Percentiles rank a stretch among this genome's conserved stretches.
phyloP scores from a whole-genome alignment of 2,888 invertebrate species.

The Mystacides longicornis region DNA sequence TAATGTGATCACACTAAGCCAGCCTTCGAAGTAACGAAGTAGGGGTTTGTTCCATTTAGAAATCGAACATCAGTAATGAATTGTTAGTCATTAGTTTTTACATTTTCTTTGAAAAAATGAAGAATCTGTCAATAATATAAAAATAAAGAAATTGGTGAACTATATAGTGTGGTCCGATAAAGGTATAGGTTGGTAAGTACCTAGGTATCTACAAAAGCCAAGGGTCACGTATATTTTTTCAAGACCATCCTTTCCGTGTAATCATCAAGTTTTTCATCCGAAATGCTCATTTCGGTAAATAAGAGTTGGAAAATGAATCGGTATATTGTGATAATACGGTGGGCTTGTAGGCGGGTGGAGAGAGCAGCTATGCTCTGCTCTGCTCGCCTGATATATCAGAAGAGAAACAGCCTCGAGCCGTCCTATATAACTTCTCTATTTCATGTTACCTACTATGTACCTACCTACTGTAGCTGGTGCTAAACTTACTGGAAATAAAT shows the following conservation, averaged over 20 bases:
- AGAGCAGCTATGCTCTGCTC: background rate
- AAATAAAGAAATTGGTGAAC: too few relatives aligned
- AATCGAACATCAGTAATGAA: too few relatives aligned
- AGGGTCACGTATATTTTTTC: background rate
- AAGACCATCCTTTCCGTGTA: background rate
- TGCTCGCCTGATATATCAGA: slow-evolving; percentile 16
- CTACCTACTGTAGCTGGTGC: slow-evolving; percentile 17
- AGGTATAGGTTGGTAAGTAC: too few relatives aligned
- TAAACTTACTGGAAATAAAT: slow-evolving; percentile 25
- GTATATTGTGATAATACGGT: background rate
- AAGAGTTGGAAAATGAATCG: slow-evolving; percentile 1
- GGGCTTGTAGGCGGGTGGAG: background rate
- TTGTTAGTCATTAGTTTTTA: too few relatives aligned
- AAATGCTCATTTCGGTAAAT: background rate
- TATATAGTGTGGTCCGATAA: too few relatives aligned
- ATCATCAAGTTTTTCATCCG: background rate
- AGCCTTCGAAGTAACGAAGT: too few relatives aligned
- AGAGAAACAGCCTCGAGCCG: slow-evolving; percentile 20
- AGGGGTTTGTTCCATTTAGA: too few relatives aligned
- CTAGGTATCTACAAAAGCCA: too few relatives aligned
- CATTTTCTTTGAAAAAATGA: too few relatives aligned
- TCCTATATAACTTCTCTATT: slow-evolving; percentile 23
- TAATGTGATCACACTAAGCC: too few relatives aligned
- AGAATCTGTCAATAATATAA: too few relatives aligned
- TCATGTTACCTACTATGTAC: background rate